These are phyloP conservation scores for Elaphurus davidianus DNA, from an alignment of 2,113 vertebrate species.

Conservation along the genomic window DNA sequence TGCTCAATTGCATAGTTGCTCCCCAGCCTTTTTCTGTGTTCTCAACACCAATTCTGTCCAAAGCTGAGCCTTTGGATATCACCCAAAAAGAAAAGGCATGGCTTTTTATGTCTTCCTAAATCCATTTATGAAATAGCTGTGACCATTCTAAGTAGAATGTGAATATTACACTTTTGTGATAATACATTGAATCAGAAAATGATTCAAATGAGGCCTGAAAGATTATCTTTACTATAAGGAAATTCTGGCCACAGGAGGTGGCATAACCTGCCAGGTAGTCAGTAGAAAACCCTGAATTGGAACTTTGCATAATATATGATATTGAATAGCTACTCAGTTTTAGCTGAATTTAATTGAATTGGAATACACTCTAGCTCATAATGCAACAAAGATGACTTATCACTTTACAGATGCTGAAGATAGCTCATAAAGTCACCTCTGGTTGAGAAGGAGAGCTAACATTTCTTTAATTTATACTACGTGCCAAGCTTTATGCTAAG, in stretches of 20 bases:
- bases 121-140: neutral
- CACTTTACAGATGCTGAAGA: neutral
- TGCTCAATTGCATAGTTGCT: neutral
- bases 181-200: neutral
- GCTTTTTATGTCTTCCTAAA: constrained; percentile 9
- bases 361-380: neutral
- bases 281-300: neutral
- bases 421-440: neutral
- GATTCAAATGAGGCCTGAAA: neutral
- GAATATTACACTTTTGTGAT: neutral
- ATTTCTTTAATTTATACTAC: neutral
- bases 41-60: neutral
- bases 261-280: neutral
- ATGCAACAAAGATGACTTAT: neutral
- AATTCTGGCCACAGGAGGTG: neutral
- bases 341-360: neutral
- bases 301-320: neutral
- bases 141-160: neutral
- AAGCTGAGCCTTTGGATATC: neutral
- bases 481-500: neutral
- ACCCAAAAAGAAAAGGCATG: neutral
- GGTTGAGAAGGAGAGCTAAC: neutral
- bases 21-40: neutral
- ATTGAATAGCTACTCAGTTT: neutral
- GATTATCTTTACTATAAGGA: neutral